Percentiles rank a stretch among this genome's conserved stretches.
phyloP scores from a whole-genome alignment of 1,140 invertebrate species.

The Grapholita molesta region DNA sequence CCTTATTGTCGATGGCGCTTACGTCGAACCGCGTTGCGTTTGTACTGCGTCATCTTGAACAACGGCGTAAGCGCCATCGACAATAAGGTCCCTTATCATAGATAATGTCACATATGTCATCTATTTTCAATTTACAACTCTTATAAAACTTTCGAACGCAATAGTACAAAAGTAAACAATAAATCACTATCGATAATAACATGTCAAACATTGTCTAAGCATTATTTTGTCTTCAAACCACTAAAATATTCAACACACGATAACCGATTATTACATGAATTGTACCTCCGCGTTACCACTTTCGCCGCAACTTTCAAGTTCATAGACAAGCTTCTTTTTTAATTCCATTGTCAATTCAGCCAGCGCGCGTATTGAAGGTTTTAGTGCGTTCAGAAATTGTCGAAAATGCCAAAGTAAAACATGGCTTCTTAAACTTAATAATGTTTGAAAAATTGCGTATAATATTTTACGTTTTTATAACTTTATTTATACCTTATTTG shows the following conservation, averaged over 20 bases:
- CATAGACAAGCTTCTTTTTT: neutral
- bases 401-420: neutral
- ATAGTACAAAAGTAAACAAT: neutral
- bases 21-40: too few species aligned
- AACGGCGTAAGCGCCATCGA: too few species aligned
- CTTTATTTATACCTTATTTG: conserved; percentile 58
- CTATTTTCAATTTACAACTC: neutral
- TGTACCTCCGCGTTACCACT: neutral
- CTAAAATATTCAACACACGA: neutral
- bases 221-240: conserved; percentile 3
- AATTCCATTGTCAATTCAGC: neutral
- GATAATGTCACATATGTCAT: neutral
- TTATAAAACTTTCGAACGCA: neutral
- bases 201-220: conserved; percentile 7
- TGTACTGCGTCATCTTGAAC: too few species aligned
- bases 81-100: neutral
- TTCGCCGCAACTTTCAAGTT: neutral
- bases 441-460: conserved; percentile 67
- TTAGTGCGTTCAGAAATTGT: neutral
- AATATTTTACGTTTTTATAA: conserved; percentile 56
- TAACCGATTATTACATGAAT: neutral
- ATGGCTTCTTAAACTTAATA: conserved; percentile 16
- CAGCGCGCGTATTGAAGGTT: neutral
- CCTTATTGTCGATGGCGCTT: too few species aligned
- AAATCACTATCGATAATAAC: neutral